These are phyloP conservation scores for Rhagonycha fulva DNA, from an alignment of 2,888 invertebrate species.

Conservation along the genomic window DNA sequence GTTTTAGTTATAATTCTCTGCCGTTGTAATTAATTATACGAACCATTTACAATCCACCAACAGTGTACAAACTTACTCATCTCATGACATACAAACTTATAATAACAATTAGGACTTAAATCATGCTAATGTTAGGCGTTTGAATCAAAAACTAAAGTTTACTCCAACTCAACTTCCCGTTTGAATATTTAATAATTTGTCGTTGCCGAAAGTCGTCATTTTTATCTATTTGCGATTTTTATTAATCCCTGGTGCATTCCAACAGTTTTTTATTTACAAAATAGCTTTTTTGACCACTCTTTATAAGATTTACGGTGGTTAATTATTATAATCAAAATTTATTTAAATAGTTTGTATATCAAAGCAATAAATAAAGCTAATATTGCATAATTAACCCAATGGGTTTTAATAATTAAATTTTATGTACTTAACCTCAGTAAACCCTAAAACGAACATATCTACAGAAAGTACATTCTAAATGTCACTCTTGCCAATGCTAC, in stretches of 20 bases:
- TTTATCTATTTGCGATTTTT: too few species aligned
- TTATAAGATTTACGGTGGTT: background rate
- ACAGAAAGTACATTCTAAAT: conserved; percentile 4
- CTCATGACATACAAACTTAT: background rate
- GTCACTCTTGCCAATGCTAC: conserved; percentile 5
- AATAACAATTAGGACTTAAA: background rate
- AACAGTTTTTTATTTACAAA: too few species aligned
- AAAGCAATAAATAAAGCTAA: background rate
- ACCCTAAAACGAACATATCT: background rate
- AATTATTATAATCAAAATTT: background rate
- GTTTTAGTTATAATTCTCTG: background rate
- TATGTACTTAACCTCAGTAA: background rate
- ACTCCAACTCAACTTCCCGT: background rate
- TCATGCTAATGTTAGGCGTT: background rate
- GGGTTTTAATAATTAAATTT: background rate
- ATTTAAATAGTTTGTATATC: background rate
- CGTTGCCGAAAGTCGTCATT: background rate
- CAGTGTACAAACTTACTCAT: background rate
- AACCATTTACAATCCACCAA: background rate
- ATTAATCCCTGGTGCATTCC: too few species aligned
- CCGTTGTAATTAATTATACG: background rate
- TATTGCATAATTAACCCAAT: background rate
- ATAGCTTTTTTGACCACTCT: too few species aligned
- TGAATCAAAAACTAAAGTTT: background rate
- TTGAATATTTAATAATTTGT: background rate